Percentiles rank a stretch among this genome's conserved stretches.
These are phyloP conservation scores for Rhodinocichla rosea DNA, from an alignment of 2,113 vertebrate species.

Conservation along the genomic window DNA sequence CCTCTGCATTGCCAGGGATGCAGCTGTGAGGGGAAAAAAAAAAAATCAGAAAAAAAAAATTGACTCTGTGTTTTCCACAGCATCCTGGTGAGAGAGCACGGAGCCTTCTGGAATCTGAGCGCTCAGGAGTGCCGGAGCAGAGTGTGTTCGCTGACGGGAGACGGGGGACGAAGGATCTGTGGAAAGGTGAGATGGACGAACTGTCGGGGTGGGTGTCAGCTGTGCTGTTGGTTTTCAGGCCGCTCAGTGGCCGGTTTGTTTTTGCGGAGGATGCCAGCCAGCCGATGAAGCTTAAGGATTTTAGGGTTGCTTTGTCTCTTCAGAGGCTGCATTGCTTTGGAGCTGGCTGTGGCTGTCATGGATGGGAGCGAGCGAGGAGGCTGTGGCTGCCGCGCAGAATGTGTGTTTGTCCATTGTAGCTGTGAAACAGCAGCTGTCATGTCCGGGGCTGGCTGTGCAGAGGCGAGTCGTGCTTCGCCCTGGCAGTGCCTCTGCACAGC, in stretches of 20 bases:
- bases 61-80: slow-evolving; percentile 15
- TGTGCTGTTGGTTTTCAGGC: neutral
- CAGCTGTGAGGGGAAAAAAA: slow-evolving; percentile 40
- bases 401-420: neutral
- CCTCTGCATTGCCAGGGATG: slow-evolving; percentile 74
- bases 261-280: neutral
- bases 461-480: neutral
- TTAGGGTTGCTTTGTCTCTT: neutral
- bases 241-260: fast-evolving
- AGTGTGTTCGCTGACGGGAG: neutral
- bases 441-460: neutral
- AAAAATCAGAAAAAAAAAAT: neutral
- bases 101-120: neutral
- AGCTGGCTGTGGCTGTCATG: neutral
- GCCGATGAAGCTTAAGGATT: neutral
- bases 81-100: neutral
- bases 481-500: neutral
- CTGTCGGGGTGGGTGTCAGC: neutral
- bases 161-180: neutral
- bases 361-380: neutral
- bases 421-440: neutral
- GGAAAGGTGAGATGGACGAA: slow-evolving; percentile 42
- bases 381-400: neutral
- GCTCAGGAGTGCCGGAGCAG: neutral
- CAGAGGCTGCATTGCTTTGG: neutral